A percentile compares a stretch with the other conserved stretches of the same genome.
Conservation (phyloP, 2,888 invertebrate species). For the Priocnemis perturbator region DNA sequence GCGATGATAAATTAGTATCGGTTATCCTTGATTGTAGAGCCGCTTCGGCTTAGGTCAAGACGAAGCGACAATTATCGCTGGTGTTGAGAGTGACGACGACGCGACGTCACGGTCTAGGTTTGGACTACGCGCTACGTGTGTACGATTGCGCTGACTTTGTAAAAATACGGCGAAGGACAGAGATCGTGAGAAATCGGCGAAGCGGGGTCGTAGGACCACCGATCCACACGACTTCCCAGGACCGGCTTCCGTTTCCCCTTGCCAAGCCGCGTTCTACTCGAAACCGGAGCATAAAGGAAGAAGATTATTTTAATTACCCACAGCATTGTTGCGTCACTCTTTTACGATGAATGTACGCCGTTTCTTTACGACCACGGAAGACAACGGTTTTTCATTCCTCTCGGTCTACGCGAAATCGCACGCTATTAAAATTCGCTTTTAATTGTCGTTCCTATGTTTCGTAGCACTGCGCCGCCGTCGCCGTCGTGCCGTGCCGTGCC, state of each 20-base stretch:
- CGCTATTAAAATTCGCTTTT: background rate
- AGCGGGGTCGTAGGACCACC: slow-evolving; percentile 56
- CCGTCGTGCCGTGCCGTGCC: slow-evolving; percentile 28
- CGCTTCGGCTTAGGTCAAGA: slow-evolving; percentile 46
- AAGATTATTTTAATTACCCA: no score
- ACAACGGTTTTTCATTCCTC: no score
- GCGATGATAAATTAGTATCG: no score
- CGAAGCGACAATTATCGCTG: slow-evolving; percentile 26
- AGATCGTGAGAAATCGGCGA: slow-evolving; percentile 61
- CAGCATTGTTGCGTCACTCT: no score
- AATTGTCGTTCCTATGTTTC: slow-evolving; percentile 27
- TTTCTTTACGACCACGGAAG: no score
- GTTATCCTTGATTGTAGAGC: no score
- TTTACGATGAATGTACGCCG: no score
- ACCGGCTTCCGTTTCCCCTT: slow-evolving; percentile 35
- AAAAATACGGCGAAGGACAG: slow-evolving; percentile 23
- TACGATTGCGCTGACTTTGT: no score
- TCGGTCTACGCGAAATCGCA: no score
- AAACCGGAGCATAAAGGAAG: no score
- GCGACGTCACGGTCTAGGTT: slow-evolving; percentile 16
- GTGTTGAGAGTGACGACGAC: slow-evolving; percentile 19
- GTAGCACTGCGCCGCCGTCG: slow-evolving; percentile 35
- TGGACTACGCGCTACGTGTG: slow-evolving; percentile 4
- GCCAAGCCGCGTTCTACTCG: slow-evolving; percentile 1
- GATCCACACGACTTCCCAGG: slow-evolving; percentile 53